phyloP scores from a whole-genome alignment of 2,113 vertebrate genomes.

The Origma solitaria region DNA sequence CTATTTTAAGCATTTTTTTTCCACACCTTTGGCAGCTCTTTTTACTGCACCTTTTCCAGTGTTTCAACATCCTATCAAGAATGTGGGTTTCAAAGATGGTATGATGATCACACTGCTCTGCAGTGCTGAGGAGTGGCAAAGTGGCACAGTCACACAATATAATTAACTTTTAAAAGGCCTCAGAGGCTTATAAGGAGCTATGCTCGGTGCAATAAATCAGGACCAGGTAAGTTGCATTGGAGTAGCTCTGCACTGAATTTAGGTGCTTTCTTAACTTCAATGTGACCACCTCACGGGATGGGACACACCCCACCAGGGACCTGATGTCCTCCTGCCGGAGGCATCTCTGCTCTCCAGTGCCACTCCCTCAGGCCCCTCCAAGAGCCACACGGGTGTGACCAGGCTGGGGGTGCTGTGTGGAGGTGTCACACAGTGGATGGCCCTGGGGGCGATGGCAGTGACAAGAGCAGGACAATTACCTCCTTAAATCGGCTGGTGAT shows the following conservation, averaged over 20 bases:
- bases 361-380: background rate
- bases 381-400: background rate
- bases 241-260: background rate
- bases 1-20: background rate
- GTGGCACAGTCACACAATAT: background rate
- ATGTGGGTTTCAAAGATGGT: background rate
- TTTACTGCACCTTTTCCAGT: background rate
- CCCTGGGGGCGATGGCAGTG: background rate
- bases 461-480: background rate
- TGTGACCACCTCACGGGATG: too few species aligned
- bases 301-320: background rate
- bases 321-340: fast-evolving
- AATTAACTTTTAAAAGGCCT: background rate
- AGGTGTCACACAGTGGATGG: background rate
- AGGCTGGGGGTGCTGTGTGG: background rate
- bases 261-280: background rate
- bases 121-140: background rate
- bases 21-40: background rate
- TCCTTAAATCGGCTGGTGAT: background rate
- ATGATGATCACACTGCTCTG: background rate
- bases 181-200: fast-evolving
- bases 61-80: background rate
- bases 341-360: too few species aligned
- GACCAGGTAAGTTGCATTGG: background rate
- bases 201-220: background rate